A percentile compares a stretch with the other conserved stretches of the same genome.
phyloP scores from a whole-genome alignment of 2,888 invertebrate genomes.

The Drepana falcataria region DNA sequence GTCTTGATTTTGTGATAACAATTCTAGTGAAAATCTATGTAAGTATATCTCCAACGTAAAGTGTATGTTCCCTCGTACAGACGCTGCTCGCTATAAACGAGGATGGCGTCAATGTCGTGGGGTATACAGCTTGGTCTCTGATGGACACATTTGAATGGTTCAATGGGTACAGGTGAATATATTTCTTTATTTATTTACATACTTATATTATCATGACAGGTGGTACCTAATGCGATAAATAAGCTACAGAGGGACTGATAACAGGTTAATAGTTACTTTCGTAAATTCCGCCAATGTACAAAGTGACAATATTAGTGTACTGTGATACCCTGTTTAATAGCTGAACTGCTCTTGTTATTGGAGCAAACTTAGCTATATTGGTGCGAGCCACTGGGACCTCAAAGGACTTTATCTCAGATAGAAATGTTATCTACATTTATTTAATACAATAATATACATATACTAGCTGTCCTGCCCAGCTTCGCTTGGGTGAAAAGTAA shows the following conservation, averaged over 20 bases:
- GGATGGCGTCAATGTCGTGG: slow-evolving; percentile 64
- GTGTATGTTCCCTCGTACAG: slow-evolving; percentile 20
- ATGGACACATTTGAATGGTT: slow-evolving; percentile 82
- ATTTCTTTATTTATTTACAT: too few relatives aligned
- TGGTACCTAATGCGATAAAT: too few relatives aligned
- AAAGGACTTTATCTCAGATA: background rate
- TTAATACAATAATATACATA: too few relatives aligned
- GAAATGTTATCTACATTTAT: background rate
- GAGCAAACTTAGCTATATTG: too few relatives aligned
- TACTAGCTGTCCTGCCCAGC: too few relatives aligned
- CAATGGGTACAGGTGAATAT: slow-evolving; percentile 60
- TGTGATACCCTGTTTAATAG: too few relatives aligned
- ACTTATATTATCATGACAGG: too few relatives aligned
- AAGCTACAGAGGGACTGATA: too few relatives aligned
- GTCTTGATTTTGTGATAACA: background rate
- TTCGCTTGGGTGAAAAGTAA: too few relatives aligned
- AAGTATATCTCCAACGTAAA: background rate
- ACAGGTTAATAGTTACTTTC: slow-evolving; percentile 8
- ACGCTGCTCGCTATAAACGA: slow-evolving; percentile 49
- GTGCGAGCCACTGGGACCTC: background rate
- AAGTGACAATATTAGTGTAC: too few relatives aligned
- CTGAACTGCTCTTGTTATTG: too few relatives aligned
- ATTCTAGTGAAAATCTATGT: background rate
- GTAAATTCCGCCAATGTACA: too few relatives aligned
- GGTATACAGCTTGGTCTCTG: slow-evolving; percentile 80